These are phyloP conservation scores for Hermodice carunculata DNA, from an alignment of 2,888 invertebrate genomes.

Conservation along the genomic window DNA sequence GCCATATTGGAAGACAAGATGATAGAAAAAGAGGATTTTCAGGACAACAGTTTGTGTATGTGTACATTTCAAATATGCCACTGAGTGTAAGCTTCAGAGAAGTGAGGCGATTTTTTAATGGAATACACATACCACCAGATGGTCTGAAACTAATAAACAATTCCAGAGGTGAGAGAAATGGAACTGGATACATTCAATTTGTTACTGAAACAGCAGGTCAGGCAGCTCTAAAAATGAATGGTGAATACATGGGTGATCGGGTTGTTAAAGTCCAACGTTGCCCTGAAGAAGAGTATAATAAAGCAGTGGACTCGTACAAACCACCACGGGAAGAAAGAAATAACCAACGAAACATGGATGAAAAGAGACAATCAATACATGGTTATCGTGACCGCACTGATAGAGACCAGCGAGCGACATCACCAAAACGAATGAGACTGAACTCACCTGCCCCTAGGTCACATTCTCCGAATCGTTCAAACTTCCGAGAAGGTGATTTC, in stretches of 20 bases:
- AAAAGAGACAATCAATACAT: too few species aligned
- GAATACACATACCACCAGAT: conserved; percentile 81
- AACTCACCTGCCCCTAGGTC: not conserved
- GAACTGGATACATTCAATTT: conserved; percentile 84
- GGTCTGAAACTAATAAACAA: conserved; percentile 90
- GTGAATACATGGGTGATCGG: conserved; percentile 78
- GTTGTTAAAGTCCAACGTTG: conserved; percentile 79
- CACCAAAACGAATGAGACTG: conserved; percentile 1
- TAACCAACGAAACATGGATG: too few species aligned
- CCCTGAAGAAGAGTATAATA: conserved; percentile 81
- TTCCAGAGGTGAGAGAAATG: conserved; percentile 82
- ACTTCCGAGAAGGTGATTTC: conserved; percentile 10
- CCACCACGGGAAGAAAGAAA: not conserved
- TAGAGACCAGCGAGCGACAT: too few species aligned
- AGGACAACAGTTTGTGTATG: too few species aligned
- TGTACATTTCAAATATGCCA: conserved; percentile 82
- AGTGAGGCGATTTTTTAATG: conserved; percentile 85
- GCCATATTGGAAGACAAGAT: too few species aligned
- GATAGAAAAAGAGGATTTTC: too few species aligned
- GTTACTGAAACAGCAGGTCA: conserved; percentile 79
- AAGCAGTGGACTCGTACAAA: conserved; percentile 76
- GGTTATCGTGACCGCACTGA: too few species aligned
- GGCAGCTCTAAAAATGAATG: conserved; percentile 78
- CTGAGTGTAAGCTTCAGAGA: conserved; percentile 82
- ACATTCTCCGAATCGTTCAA: not conserved